Conservation (phyloP, 2,113 vertebrate species). For the Probosciger aterrimus region DNA sequence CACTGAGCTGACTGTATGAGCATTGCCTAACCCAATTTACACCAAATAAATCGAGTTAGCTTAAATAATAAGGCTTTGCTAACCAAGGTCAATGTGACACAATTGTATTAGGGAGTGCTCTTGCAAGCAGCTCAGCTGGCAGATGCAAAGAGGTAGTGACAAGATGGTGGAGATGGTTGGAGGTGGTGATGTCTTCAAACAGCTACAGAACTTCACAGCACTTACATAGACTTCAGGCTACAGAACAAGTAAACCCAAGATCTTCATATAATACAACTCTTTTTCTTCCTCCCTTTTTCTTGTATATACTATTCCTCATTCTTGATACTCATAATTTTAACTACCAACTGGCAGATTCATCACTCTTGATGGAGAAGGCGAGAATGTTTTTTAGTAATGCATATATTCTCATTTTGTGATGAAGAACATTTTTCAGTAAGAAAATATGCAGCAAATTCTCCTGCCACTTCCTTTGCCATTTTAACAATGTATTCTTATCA, state of each 20-base stretch:
- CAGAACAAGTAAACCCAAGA: neutral
- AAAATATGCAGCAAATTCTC: neutral
- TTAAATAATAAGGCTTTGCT: neutral
- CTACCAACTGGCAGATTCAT: neutral
- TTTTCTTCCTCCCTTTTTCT: neutral
- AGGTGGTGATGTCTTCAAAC: neutral
- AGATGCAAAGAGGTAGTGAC: neutral
- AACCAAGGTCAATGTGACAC: neutral
- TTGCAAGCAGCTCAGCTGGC: neutral
- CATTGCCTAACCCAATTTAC: neutral
- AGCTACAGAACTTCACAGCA: neutral
- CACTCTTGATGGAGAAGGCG: neutral
- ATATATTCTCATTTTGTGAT: neutral
- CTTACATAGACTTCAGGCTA: neutral
- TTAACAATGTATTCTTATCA: neutral
- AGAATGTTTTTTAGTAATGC: neutral
- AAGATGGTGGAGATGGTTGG: neutral
- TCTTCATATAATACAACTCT: neutral
- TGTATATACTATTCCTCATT: neutral
- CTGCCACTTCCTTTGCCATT: neutral
- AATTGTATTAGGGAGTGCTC: fast-evolving
- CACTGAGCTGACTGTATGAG: fast-evolving
- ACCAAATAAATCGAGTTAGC: neutral
- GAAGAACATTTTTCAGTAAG: neutral
- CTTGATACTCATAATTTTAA: neutral